Base-by-base conservation (phyloP, 2,113 vertebrate species). In the Lepus europaeus region DNA sequence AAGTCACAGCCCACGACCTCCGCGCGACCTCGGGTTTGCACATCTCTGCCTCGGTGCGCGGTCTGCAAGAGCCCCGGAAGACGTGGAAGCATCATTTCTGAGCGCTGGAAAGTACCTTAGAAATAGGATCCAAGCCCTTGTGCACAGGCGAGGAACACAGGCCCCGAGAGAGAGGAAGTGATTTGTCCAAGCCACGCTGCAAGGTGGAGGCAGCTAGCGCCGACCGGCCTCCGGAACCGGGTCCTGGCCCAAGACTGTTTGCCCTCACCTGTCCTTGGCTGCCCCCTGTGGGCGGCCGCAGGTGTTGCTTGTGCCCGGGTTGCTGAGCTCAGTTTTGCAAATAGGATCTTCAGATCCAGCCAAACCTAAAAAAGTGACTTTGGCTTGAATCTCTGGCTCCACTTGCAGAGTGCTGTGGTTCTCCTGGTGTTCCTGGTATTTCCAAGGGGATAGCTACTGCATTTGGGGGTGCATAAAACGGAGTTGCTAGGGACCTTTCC, bases 261-360 rank as follows among this genome's bases (percentile, higher is more conserved):
- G 45, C 13, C 45, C 76, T 95, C 85, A 59, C 76, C 96, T 96
- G 74, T n/a, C 14, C 39, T 73, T 49, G 95, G 73, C 95, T 95
- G 97, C 97, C 97, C 96, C 79, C 97, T 96, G 68, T 92, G 76
- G 96, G 90, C 72, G 4, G 64, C 53, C 64, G 78, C 39, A 2
- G n/a, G 5, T 33, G 45, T 80, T 93, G 92, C 91, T 92, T 27
- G 23, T 76, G 80, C 73, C 49, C 83, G 59, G n/a, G n/a, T 33
- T 39, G 36, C 25, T 68, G 53, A 84, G 36, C 78, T 82, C 80
- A 25, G 6, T 94, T 95, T 66, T 87, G 92, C 68, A 90, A 87
- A 69, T 23, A 31, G 13, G 23, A 45, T 78, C 61, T 87, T 80
- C 64, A 61, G 51, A 51, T 90, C 31, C 68, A 16, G 56, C 25